These are phyloP conservation scores for Anomalospiza imberbis DNA, from an alignment of 2,797 vertebrate genomes.

Conservation along the genomic window DNA sequence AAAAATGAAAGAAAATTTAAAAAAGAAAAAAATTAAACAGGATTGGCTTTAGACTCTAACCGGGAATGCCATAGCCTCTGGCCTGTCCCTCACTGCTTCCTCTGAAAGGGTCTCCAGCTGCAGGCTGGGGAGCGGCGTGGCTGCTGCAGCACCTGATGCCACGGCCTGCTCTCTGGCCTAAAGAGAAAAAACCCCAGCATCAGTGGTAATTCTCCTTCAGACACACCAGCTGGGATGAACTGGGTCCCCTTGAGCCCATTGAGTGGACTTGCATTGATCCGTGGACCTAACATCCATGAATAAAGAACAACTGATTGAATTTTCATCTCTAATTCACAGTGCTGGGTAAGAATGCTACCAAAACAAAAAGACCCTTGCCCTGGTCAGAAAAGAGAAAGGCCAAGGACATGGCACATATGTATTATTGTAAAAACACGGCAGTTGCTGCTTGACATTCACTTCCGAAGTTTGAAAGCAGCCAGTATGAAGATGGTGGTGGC, in stretches of 20 bases:
- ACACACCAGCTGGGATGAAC: constrained; percentile 97
- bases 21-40: background rate
- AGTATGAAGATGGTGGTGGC: background rate
- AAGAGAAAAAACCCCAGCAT: constrained; percentile 87
- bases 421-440: background rate
- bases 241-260: constrained; percentile 89
- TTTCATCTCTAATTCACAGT: constrained; percentile 90
- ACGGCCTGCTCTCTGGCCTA: constrained; percentile 86
- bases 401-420: background rate
- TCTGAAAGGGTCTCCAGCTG: constrained; percentile 77
- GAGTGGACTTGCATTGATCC: constrained; percentile 95
- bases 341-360: constrained; percentile 79
- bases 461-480: background rate
- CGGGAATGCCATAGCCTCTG: constrained; percentile 77
- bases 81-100: constrained; percentile 70
- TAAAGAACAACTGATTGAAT: constrained; percentile 98
- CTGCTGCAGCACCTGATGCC: constrained; percentile 68
- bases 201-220: constrained; percentile 97
- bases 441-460: background rate
- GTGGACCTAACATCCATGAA: constrained; percentile 93
- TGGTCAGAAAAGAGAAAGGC: constrained; percentile 60
- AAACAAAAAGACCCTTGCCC: constrained; percentile 72
- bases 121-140: constrained; percentile 78
- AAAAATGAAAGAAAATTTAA: constrained; percentile 36
- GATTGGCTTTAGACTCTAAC: constrained; percentile 76